A percentile compares a stretch with the other conserved stretches of the same genome.
These are phyloP conservation scores for Lagenorhynchus albirostris DNA, from an alignment of 2,113 vertebrate genomes.

Conservation along the genomic window DNA sequence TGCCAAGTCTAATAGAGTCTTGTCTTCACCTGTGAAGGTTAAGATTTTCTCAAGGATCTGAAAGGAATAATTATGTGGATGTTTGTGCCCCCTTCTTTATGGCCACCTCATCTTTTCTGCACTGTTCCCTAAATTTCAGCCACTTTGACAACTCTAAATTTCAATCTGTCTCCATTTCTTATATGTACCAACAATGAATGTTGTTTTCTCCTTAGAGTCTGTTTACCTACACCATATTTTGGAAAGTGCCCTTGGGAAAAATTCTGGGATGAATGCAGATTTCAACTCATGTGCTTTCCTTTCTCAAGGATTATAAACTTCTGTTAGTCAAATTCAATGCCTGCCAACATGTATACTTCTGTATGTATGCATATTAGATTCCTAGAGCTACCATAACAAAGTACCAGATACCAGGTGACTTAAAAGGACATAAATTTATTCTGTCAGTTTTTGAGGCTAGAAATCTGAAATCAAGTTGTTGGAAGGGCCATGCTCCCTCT, in stretches of 20 bases:
- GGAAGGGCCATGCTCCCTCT: neutral
- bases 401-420: neutral
- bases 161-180: neutral
- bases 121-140: neutral
- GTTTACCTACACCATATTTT: neutral
- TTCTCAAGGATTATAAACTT: neutral
- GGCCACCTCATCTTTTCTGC: neutral
- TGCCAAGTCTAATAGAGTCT: neutral
- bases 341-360: neutral
- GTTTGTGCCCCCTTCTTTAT: neutral
- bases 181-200: neutral
- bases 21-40: neutral
- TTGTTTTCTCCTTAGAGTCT: neutral
- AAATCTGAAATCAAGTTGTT: neutral
- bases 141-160: neutral
- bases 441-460: neutral
- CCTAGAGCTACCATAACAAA: neutral
- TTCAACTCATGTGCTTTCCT: neutral
- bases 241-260: neutral
- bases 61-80: neutral
- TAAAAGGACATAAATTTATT: neutral
- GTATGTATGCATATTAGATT: neutral
- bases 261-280: accelerated
- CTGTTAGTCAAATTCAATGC: neutral
- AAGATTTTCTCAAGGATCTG: neutral